A percentile compares a stretch with the other conserved stretches of the same genome.
Evolutionary conservation across 1,140 invertebrate species (phyloP).

Genomic region (Pseudomyrmex flavicornis): DNA sequence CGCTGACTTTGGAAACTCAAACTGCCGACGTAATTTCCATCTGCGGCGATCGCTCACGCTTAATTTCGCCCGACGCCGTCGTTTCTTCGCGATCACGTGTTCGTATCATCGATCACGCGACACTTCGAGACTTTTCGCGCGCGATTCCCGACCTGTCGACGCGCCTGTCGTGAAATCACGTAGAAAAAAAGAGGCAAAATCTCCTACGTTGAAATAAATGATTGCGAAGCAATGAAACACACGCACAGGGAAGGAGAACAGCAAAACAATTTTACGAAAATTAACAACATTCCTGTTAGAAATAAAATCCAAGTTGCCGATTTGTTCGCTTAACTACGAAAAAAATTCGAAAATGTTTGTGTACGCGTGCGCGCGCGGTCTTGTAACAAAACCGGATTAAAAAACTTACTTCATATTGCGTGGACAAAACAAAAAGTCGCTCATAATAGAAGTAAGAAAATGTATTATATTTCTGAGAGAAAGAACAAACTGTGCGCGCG

Average conservation of each 20-base stretch:
- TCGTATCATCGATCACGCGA: conserved; percentile 37
- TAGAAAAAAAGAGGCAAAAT: not conserved
- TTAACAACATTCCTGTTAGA: not conserved
- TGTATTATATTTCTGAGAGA: not conserved
- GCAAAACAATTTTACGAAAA: not conserved
- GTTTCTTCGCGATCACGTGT: conserved; percentile 42
- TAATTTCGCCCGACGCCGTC: conserved; percentile 44
- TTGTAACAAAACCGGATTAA: not conserved
- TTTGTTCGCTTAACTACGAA: not conserved
- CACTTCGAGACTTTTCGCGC: conserved; percentile 26
- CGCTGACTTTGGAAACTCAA: conserved; percentile 50
- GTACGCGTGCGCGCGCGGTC: not conserved
- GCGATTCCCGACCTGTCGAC: not conserved
- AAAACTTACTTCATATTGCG: too few species aligned
- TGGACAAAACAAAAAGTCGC: not conserved
- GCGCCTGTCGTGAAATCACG: not conserved
- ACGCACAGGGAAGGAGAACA: too few species aligned
- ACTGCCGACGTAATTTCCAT: conserved; percentile 59
- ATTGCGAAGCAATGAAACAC: not conserved
- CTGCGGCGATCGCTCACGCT: conserved; percentile 53
- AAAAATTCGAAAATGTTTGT: not conserved
- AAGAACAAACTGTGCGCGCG: not conserved
- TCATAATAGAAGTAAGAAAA: conserved; percentile 17
- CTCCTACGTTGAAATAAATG: conserved; percentile 3
- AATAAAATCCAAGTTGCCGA: not conserved